phyloP scores from a whole-genome alignment of 2,797 vertebrate genomes.

The Anguilla obscura region DNA sequence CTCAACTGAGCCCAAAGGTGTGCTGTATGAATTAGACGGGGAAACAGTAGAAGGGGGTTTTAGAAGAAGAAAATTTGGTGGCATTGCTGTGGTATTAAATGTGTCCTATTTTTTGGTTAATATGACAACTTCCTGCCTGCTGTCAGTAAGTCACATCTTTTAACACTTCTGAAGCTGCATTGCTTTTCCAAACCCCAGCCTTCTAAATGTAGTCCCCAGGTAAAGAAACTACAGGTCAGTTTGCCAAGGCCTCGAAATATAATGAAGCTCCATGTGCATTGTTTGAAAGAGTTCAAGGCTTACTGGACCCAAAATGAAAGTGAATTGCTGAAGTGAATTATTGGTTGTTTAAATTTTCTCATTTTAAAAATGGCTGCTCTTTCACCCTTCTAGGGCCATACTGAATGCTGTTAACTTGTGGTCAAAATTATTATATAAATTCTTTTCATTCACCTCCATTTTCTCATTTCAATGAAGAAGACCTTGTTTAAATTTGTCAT shows the following conservation, averaged over 20 bases:
- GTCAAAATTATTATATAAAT: constrained; percentile 32
- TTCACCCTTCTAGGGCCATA: constrained; percentile 3
- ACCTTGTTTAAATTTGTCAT: constrained; percentile 56
- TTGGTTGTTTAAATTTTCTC: not conserved
- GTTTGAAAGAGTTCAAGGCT: constrained; percentile 89
- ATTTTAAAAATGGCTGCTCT: not conserved
- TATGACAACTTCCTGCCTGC: constrained; percentile 74
- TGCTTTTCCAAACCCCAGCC: constrained; percentile 63
- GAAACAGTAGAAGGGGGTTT: not conserved
- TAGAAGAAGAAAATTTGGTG: not conserved
- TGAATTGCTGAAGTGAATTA: constrained; percentile 58
- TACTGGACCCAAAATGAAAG: constrained; percentile 90
- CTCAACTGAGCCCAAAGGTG: constrained; percentile 42
- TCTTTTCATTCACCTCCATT: constrained; percentile 37
- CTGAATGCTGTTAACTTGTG: constrained; percentile 22
- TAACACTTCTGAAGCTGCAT: constrained; percentile 88
- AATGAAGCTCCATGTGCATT: constrained; percentile 54
- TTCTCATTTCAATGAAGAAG: constrained; percentile 33
- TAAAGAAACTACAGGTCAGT: constrained; percentile 26
- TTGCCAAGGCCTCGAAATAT: constrained; percentile 55
- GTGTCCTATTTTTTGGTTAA: constrained; percentile 30
- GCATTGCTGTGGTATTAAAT: not conserved
- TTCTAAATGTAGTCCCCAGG: constrained; percentile 16
- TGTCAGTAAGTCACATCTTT: constrained; percentile 57
- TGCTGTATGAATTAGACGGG: not conserved